Percentiles rank a stretch among this genome's conserved stretches.
Conservation (phyloP, 2,113 vertebrate species). For the Aptenodytes patagonicus region DNA sequence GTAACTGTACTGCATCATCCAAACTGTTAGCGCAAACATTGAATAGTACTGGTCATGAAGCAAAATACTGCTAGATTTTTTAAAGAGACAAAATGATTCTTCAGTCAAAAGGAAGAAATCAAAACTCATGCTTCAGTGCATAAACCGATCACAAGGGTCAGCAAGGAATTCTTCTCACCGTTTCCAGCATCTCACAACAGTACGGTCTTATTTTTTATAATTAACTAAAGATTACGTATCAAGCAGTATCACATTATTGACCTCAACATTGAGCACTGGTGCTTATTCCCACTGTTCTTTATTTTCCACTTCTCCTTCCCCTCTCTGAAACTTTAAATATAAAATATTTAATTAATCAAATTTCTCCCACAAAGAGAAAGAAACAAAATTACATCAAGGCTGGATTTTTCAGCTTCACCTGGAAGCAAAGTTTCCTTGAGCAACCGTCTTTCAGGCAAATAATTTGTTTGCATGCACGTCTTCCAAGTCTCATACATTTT, state of each 20-base stretch:
- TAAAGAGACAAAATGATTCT: background rate
- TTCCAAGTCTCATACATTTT: background rate
- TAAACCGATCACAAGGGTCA: background rate
- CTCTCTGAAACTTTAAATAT: background rate
- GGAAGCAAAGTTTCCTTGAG: background rate
- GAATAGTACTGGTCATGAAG: background rate
- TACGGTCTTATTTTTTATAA: background rate
- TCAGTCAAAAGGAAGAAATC: conserved; percentile 11
- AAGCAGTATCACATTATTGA: background rate
- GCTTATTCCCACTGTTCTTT: background rate
- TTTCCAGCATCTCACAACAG: background rate
- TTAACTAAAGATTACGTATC: background rate
- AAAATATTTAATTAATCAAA: background rate
- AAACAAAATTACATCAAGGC: background rate
- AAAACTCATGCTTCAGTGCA: background rate
- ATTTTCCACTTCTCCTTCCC: background rate
- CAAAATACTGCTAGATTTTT: background rate
- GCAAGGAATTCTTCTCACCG: background rate
- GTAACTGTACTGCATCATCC: background rate
- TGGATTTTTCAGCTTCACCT: background rate
- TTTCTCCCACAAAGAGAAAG: background rate
- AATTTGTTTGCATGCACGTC: background rate
- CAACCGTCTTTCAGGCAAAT: background rate
- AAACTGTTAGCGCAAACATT: background rate
- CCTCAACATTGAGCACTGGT: background rate